Base-by-base conservation (phyloP, 2,888 invertebrate species). In the Thysanoteuthis rhombus region DNA sequence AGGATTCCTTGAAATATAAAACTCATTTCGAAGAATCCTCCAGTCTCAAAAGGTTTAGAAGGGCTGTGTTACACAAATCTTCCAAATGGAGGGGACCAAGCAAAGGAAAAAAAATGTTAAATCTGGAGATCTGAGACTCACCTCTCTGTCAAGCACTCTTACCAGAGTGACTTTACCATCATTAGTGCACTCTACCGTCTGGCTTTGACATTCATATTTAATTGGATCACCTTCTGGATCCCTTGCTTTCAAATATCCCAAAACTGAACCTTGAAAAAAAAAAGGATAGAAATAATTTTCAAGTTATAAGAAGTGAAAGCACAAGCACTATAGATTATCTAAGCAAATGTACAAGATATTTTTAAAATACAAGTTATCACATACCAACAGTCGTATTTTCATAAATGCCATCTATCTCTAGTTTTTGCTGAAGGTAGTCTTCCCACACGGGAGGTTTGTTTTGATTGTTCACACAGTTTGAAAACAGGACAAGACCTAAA, bases 121-220 rank as follows among this genome's bases (percentile, higher is more conserved):
- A 45, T 36, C n/a, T 36, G 42, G 92, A 32, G 39, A 89, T 28
- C 36, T 25, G 40, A 38, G 10, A 58, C 93, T 93, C 40, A 94
- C 94, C 93, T 94, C 94, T 92, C 93, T 93, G 90, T 94, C 94
- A 93, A 94, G 90, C 3, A 16, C 25, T 28, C 93, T 42, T 32
- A 5, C 32, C n/a, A 94, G 42, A 16, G 32, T 28, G n/a, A 94
- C 93, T 8, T 42, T 92, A 39, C 94, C 94, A 25, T 92, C 92
- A 58, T 1, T 45, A 1, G 28, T 28, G 39, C 90, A 38, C 40
- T 75, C 36, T 39, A 28, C 40, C 12, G 91, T 40, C 40, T 91
- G 40, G 12, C 91, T 42, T 10, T 40, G 28, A 91, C 91, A 91
- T 38, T 22, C 22, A 38, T 91, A 91, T 40, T 28, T 39, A 91